Base-by-base conservation (phyloP, 2,888 invertebrate species). In the Drosophila antonietae region DNA sequence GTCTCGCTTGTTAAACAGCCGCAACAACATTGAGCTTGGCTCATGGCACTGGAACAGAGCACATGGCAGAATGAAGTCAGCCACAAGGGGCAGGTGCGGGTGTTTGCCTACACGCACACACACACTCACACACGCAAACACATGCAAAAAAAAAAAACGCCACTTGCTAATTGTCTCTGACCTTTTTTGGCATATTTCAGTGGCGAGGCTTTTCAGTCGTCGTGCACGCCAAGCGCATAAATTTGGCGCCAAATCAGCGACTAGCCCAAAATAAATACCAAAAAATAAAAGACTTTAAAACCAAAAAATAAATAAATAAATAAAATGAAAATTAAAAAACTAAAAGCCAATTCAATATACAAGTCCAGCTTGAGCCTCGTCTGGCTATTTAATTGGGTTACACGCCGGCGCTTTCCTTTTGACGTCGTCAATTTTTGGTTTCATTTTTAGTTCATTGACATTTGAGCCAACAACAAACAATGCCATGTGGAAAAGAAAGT, bases 161-260 rank as follows among this genome's bases (percentile, higher is more conserved):
- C 85, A 89, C 89, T 85, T 85, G 84, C 84, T 85, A 85, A 85
- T 85, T 85, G 89, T 80, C 71, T 82, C 70, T 82, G 89, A 86
- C 89, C 89, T 86, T 86, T 85, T 81, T 89, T 78, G 86, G 78
- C 78, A 62, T 63, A 74, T 79, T 84, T 78, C 81, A 83, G 81
- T 88, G 79, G 81, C 83, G 70, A 74, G 73, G 81, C 80, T 73
- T 57, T 70, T 70, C 20, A 68, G 37, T 43, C 28, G 76, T 70
- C 72, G 75, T 68, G 74, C 68, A 73, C 80, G 83, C 71, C 68
- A 65, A 75, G 69, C 57, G 71, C 73, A 83, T 83, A 81, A 79
- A 68, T 61, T 65, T 65, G 62, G 57, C 73, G 66, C 73, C 76
- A 80, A 68, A 69, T 68, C 68, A 52, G 56, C 51, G 57, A 71